Evolutionary conservation across 1,140 invertebrate species (phyloP).

Genomic region (Drosophila parabipectinata): DNA sequence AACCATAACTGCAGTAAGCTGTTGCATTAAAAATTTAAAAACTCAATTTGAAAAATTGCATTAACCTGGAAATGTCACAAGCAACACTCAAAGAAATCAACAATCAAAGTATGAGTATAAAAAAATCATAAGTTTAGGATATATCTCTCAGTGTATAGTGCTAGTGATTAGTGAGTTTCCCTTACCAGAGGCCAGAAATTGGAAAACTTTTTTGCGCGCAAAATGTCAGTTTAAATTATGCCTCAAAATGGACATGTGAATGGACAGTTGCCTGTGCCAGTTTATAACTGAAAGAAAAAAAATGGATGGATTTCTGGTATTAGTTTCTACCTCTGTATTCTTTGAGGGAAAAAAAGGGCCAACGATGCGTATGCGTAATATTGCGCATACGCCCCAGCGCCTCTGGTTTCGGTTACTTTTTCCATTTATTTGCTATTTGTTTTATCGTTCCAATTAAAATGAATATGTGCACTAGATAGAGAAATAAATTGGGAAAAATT

Average conservation of each 20-base stretch:
- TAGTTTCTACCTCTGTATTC: slow-evolving; percentile 14
- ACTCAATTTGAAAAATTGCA: slow-evolving; percentile 62
- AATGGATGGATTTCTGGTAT: neutral
- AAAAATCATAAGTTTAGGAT: neutral
- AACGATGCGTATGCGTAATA: slow-evolving; percentile 45
- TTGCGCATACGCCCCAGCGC: slow-evolving; percentile 49
- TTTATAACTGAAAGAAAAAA: slow-evolving; percentile 33
- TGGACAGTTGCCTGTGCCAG: slow-evolving; percentile 60
- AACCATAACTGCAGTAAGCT: slow-evolving; percentile 4
- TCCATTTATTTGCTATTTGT: slow-evolving; percentile 44
- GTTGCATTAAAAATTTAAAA: slow-evolving; percentile 56
- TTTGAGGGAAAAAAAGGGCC: slow-evolving; percentile 30
- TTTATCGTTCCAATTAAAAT: slow-evolving; percentile 45
- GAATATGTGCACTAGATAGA: slow-evolving; percentile 11
- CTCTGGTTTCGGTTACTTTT: slow-evolving; percentile 2
- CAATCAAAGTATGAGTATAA: neutral
- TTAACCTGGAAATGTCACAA: slow-evolving; percentile 69
- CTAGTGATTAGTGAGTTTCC: slow-evolving; percentile 25
- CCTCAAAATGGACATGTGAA: slow-evolving; percentile 66
- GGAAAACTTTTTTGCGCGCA: slow-evolving; percentile 41
- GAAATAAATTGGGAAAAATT: slow-evolving; percentile 34
- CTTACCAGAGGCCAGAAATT: slow-evolving; percentile 27
- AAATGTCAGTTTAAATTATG: slow-evolving; percentile 75
- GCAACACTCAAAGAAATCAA: slow-evolving; percentile 45
- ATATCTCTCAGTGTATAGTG: slow-evolving; percentile 13